Base-by-base conservation (phyloP, 2,888 invertebrate species). In the Lobophora halterata region DNA sequence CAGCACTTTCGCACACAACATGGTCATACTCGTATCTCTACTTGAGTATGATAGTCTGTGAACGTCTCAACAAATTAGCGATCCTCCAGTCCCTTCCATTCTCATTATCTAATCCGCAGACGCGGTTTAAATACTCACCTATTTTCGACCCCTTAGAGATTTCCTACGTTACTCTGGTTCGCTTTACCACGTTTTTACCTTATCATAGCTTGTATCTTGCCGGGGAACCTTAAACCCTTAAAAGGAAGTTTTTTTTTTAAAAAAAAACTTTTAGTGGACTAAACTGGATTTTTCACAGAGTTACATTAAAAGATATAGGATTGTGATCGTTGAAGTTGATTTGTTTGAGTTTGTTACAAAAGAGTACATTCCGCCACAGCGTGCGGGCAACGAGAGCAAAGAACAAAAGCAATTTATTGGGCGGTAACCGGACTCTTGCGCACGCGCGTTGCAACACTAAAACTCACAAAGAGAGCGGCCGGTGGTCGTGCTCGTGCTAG, bases 371-470 rank as follows among this genome's bases (percentile, higher is more conserved):
- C 23, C 24, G 14, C 1, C 10, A 7, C 7, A 14, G 21, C 10
- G 8, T 24, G 23, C 31, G 31, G 20, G 10, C 30, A 12, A 27
- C 24, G 16, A 19, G 19, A 3, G 12, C 29, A 16, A 31, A 34
- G 30, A 47, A 51, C 46, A 42, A 46, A 45, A 46, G 37, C 42
- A 41, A 46, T 52, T 46, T 48, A 44, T 46, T 38, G 33, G 16
- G 5, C 8, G 25, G 46, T 17, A 31, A 40, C 20, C 11, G 23
- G 34, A 49, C 29, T 28, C 28, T 41, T 43, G 47, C 39, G 37
- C 40, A 25, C 35, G 40, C 31, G 32, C 37, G 10, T 36, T 36
- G 16, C 27, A 28, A 25, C 28, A 38, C 26, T 32, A 39, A 32
- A 33, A 36, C 31, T 20, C 31, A 36, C 29, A 36, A 42, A 23